Evolutionary conservation across 2,797 vertebrate genomes (phyloP).

Genomic region (Thunnus albacares): DNA sequence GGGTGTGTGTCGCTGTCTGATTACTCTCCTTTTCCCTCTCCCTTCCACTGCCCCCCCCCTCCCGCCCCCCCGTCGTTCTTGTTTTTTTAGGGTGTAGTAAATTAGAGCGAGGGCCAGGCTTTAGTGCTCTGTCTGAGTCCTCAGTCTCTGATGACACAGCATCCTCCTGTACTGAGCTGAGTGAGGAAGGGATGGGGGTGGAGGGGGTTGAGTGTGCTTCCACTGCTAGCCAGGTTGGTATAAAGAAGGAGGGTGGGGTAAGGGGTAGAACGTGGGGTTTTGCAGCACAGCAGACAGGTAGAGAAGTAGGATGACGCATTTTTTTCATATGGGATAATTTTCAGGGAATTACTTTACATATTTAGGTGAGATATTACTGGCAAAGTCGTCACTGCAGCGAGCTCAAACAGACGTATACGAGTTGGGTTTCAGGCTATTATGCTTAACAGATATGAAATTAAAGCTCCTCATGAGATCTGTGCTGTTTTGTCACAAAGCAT

Average conservation of each 20-base stretch:
- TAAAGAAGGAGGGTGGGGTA: conserved; percentile 59
- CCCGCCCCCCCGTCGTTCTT: conserved; percentile 32
- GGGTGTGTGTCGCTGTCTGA: conserved; percentile 46
- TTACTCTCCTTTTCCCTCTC: conserved; percentile 50
- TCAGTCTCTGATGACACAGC: conserved; percentile 87
- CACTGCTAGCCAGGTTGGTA: conserved; percentile 66
- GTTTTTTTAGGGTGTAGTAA: conserved; percentile 77
- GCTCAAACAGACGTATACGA: neutral
- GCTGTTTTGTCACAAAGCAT: conserved; percentile 25
- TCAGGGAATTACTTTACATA: conserved; percentile 19
- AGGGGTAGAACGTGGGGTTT: conserved; percentile 41
- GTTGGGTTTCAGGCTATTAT: conserved; percentile 3
- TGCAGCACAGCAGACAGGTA: conserved; percentile 48
- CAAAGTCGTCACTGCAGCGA: conserved; percentile 21
- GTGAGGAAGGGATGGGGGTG: conserved; percentile 47
- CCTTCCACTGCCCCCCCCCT: conserved; percentile 22
- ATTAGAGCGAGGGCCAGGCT: conserved; percentile 79
- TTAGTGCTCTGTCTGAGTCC: conserved; percentile 84
- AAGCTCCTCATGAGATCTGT: neutral
- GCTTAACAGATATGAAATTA: neutral
- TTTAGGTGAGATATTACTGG: neutral
- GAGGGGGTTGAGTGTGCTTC: conserved; percentile 54
- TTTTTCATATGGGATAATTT: conserved; percentile 25
- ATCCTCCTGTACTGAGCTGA: conserved; percentile 74
- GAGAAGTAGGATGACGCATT: conserved; percentile 44